phyloP scores from a whole-genome alignment of 2,888 invertebrate genomes.

The Muschampia plurimacula region DNA sequence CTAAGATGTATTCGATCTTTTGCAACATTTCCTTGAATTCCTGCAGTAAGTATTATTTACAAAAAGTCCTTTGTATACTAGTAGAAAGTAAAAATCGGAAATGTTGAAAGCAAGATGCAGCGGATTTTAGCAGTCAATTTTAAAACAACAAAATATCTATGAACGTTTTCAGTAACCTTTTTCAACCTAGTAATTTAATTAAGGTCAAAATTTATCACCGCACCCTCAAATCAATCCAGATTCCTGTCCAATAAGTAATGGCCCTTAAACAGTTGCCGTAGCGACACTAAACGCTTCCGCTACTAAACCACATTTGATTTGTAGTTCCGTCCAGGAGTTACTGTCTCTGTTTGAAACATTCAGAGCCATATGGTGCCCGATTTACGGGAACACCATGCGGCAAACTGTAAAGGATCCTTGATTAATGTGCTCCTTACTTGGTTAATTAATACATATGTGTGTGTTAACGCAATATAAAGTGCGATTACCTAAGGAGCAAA shows the following conservation, averaged over 20 bases:
- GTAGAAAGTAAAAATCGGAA: too few relatives aligned
- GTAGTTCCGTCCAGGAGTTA: conserved; percentile 78
- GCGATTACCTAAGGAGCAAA: conserved; percentile 13
- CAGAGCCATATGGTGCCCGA: conserved; percentile 69
- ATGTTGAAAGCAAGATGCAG: too few relatives aligned
- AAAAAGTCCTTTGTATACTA: too few relatives aligned
- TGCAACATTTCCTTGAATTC: background rate
- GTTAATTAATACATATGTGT: conserved; percentile 29
- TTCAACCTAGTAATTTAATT: background rate
- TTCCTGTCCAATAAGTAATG: conserved; percentile 68
- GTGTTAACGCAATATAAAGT: conserved; percentile 25
- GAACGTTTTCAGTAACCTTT: background rate
- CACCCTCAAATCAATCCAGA: conserved; percentile 42
- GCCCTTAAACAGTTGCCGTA: conserved; percentile 68
- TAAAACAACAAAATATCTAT: background rate
- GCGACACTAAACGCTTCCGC: conserved; percentile 73
- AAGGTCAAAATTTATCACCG: conserved; percentile 25
- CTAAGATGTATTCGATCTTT: conserved; percentile 38
- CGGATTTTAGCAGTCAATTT: background rate
- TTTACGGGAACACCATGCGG: conserved; percentile 46
- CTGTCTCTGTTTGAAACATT: conserved; percentile 68
- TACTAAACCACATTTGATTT: conserved; percentile 80
- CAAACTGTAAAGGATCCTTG: conserved; percentile 35
- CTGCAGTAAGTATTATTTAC: too few relatives aligned
- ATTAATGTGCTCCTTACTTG: conserved; percentile 33